Evolutionary conservation across 2,888 invertebrate species (phyloP), one percentile per base, ranked within the genome.

Genomic region (Serrognathus titanus): DNA sequence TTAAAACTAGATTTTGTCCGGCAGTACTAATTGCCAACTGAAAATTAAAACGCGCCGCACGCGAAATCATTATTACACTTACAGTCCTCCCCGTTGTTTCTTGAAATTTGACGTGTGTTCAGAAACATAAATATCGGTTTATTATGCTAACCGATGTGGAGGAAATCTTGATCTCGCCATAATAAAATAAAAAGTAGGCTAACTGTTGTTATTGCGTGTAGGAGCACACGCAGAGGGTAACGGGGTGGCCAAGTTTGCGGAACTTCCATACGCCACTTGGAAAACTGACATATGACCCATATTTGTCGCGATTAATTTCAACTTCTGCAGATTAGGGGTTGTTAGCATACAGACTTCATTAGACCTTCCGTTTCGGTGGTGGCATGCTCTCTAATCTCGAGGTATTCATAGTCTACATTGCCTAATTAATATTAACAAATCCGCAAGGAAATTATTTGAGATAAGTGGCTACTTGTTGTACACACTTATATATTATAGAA

Each of bases 351-450:
- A 3, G 43, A 43, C 43, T 43, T 43, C 10, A 43, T 43, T 43
- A 43, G 11, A 13, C 9, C 13, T 20, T 9, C 43, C 43, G 12
- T 10, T 7, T 4, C 4, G 24, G 24, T 31, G 24, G 24, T 7
- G 24, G 7, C 43, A 10, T 43, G 12, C 41, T 24, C 9, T 11
- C 37, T 24, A 35, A 36, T 40, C 41, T 13, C 48, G 43, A 37
- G 16, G 45, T 51, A 36, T 36, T 43, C 54, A 37, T 35, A 43
- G 20, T 11, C 13, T 20, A 36, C 20, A 46, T 20, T 48, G 41
- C 56, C 56, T 56, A 41, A 56, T 56, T 56, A 56, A 51, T 52
- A 56, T 56, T 56, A 56, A 56, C 56, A 36, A 46, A 49, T 48
- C 24, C 24, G 7, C 24, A 7, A 31, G 24, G 24, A 31, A 31